Base-by-base conservation (phyloP, 2,888 invertebrate species). In the Patella depressa region DNA sequence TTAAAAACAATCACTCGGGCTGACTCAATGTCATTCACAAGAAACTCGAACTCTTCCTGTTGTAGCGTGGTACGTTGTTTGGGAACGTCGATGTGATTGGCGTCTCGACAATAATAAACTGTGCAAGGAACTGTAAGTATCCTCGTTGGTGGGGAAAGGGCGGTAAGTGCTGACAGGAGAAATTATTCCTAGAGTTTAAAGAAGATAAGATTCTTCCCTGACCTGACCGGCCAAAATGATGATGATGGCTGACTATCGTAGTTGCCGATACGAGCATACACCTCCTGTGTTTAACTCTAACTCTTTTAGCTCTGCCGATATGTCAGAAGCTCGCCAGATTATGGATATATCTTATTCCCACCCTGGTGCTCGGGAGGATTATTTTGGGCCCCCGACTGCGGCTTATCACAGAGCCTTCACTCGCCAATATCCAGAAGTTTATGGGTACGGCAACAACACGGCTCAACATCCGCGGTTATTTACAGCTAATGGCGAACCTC, bases 201-300 rank as follows among this genome's bases (percentile, higher is more conserved):
- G 45, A 45, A 45, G 45, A 45, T 45, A 45, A 45, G 45, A 45
- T 45, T 45, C 45, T 45, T 45, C 9, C 45, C 45, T 45, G 45
- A 45, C 45, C 45, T 65, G 11, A 65, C 65, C 65, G 65, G 65
- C n/a, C 77, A 81, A 72, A 57, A 88, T 84, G 86, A 88, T 88
- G 88, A 90, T 90, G 89, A 88, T 88, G 85, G 85, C 88, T n/a
- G 90, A 90, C 79, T 87, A 88, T 78, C 84, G 90, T 57, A 90
- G 90, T 80, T 90, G 90, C 76, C 83, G 90, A 77, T 90, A 88
- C 82, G 90, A 90, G 73, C 84, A 83, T 76, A 83, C 83, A 73
- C 78, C 83, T n/a, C 75, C 83, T 17, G 76, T 77, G 14, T 78
- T 81, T 69, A 74, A 72, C 45, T 76, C 73, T 12, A 73, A 72